Conservation (phyloP, 1,140 invertebrate species). For the Neelides sp. region DNA sequence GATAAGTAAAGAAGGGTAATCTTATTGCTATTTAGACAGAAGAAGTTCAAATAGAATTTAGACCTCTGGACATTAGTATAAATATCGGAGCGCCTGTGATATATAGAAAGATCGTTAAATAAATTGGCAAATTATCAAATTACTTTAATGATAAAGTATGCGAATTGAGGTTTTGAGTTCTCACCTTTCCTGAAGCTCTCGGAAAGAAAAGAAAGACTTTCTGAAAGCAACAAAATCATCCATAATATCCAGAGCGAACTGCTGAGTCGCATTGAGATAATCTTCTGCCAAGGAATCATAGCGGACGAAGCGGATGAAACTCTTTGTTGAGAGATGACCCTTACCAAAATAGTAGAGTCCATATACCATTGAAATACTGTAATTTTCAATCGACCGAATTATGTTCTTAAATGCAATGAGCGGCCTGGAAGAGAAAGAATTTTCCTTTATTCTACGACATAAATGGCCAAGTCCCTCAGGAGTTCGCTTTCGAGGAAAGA, state of each 20-base stretch:
- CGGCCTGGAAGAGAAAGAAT: slow-evolving; percentile 30
- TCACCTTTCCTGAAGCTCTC: slow-evolving; percentile 12
- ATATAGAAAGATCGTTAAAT: no score
- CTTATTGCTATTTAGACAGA: no score
- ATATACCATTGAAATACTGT: slow-evolving; percentile 36
- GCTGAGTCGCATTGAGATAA: slow-evolving; percentile 34
- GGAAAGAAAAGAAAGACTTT: slow-evolving; percentile 4
- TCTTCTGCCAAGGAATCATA: slow-evolving; percentile 34
- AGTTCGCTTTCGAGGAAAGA: no score
- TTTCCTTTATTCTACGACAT: no score
- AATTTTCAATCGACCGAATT: slow-evolving; percentile 36
- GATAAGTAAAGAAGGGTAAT: no score
- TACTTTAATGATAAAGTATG: no score
- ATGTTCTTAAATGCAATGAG: slow-evolving; percentile 38
- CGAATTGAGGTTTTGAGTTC: background rate
- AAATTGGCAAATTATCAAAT: background rate
- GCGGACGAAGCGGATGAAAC: slow-evolving; percentile 31
- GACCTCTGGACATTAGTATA: no score
- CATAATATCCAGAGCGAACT: slow-evolving; percentile 30
- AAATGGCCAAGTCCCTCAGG: no score
- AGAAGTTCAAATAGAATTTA: no score
- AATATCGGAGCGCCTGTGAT: background rate
- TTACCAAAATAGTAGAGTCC: slow-evolving; percentile 36
- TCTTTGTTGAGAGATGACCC: slow-evolving; percentile 32
- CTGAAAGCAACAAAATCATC: slow-evolving; percentile 23